Base-by-base conservation (phyloP, 2,113 vertebrate genomes). In the Varanus salvator region DNA sequence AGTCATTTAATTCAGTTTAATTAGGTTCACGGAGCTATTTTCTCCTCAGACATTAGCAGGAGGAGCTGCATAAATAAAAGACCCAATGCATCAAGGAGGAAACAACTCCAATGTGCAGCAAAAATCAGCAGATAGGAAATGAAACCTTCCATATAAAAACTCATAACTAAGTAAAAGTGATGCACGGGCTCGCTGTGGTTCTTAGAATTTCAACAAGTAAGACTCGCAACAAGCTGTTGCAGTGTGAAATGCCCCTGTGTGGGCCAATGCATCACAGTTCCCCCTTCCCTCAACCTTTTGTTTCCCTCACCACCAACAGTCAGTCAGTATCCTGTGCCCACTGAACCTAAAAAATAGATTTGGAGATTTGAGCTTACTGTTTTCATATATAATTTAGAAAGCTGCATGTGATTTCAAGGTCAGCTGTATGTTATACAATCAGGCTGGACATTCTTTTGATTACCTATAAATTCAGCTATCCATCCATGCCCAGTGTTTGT, bases 81-180 rank as follows among this genome's bases (percentile, higher is more conserved):
- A 94, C 93, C 95, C 93, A 68, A 1, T 87, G 97, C 92, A 92
- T 9, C 60, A 75, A 95, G 89, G 92, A 95, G 54, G 80, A 93
- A 94, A 96, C 93, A 96, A 94, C 95, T 96, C 95, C 92, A 86
- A 91, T 96, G 95, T 96, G 95, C 95, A 96, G 94, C 74, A 96
- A 96, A 44, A 97, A 97, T 96, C 94, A 97, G 95, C 94, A 96
- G 92, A 93, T 91, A 57, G 93, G 95, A 95, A 92, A 91, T 91
- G 95, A 89, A 95, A 64, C 94, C 86, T 97, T 96, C 95, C 91
- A 94, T 94, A 93, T 93, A 93, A 96, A 97, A 94, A 96, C 94
- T 93, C 92, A 74, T 91, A 90, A 91, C 96, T 96, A 94, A 94
- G 87, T 87, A 91, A 80, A 94, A 92, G 91, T 92, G 95, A 96